These are phyloP conservation scores for Eupeodes luniger DNA, from an alignment of 2,888 invertebrate genomes.

Conservation along the genomic window DNA sequence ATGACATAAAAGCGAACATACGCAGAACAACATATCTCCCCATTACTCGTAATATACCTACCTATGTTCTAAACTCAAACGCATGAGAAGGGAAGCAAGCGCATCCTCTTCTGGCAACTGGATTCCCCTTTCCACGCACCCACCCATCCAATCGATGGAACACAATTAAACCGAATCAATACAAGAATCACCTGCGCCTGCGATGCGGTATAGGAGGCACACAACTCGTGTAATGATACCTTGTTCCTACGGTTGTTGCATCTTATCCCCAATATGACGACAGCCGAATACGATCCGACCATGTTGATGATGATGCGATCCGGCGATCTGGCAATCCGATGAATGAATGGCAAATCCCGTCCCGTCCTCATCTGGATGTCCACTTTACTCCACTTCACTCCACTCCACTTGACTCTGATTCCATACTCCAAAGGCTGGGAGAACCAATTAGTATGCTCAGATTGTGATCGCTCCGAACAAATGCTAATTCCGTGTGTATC, in stretches of 20 bases:
- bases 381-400: too few relatives aligned
- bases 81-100: conserved; percentile 40
- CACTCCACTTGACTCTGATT: neutral
- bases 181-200: conserved; percentile 69
- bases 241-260: conserved; percentile 54
- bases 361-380: conserved; percentile 9
- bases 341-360: conserved; percentile 73
- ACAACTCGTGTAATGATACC: conserved; percentile 75
- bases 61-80: neutral
- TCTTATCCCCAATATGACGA: conserved; percentile 41
- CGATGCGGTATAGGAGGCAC: conserved; percentile 47
- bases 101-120: conserved; percentile 31
- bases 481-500: conserved; percentile 81
- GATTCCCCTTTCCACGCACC: conserved; percentile 8
- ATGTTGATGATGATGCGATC: conserved; percentile 37
- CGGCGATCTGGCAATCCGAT: conserved; percentile 65
- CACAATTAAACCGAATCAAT: conserved; percentile 75
- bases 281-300: conserved; percentile 17
- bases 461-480: conserved; percentile 84
- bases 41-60: conserved; percentile 24
- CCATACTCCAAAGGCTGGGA: conserved; percentile 42
- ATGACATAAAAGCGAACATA: conserved; percentile 72
- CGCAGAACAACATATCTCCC: conserved; percentile 65
- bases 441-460: conserved; percentile 83
- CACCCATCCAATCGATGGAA: conserved; percentile 23